These are phyloP conservation scores for Stenodera caucasica DNA, from an alignment of 2,888 invertebrate genomes.

Conservation along the genomic window DNA sequence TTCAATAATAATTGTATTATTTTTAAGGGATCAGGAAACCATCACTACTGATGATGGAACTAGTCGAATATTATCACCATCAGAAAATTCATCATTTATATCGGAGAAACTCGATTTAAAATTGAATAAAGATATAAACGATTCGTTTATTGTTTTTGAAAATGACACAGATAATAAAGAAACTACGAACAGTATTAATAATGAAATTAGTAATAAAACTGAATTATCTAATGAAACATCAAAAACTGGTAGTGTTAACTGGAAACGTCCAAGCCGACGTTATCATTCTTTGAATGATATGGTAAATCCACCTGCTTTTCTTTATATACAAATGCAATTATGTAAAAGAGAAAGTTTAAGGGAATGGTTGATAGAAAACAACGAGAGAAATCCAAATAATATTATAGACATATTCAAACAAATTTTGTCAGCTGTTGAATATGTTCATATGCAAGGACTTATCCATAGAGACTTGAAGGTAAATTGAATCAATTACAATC, in stretches of 20 bases:
- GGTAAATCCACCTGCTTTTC: slow-evolving; percentile 60
- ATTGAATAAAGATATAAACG: slow-evolving; percentile 10
- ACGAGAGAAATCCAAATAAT: slow-evolving; percentile 56
- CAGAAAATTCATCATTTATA: slow-evolving; percentile 25
- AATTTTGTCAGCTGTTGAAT: slow-evolving; percentile 92
- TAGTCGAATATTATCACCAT: slow-evolving; percentile 39
- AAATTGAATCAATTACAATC: slow-evolving; percentile 37
- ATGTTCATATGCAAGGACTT: slow-evolving; percentile 88
- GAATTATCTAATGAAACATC: slow-evolving; percentile 10
- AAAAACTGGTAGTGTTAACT: slow-evolving; percentile 29
- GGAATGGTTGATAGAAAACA: slow-evolving; percentile 80
- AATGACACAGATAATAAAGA: slow-evolving; percentile 2
- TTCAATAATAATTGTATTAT: not conserved
- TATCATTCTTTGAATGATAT: slow-evolving; percentile 46
- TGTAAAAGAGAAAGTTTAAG: slow-evolving; percentile 86
- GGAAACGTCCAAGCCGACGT: slow-evolving; percentile 46
- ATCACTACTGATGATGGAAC: slow-evolving; percentile 22
- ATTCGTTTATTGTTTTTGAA: slow-evolving; percentile 31
- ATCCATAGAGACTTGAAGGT: slow-evolving; percentile 97
- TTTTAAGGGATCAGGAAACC: not conserved
- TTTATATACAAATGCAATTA: slow-evolving; percentile 98
- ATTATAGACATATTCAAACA: slow-evolving; percentile 80
- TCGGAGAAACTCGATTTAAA: not conserved
- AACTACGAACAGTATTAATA: not conserved
- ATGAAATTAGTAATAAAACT: slow-evolving; percentile 8